Percentiles rank a stretch among this genome's conserved stretches.
Conservation (phyloP, 2,113 vertebrate genomes). For the Erythrocercus mccallii region DNA sequence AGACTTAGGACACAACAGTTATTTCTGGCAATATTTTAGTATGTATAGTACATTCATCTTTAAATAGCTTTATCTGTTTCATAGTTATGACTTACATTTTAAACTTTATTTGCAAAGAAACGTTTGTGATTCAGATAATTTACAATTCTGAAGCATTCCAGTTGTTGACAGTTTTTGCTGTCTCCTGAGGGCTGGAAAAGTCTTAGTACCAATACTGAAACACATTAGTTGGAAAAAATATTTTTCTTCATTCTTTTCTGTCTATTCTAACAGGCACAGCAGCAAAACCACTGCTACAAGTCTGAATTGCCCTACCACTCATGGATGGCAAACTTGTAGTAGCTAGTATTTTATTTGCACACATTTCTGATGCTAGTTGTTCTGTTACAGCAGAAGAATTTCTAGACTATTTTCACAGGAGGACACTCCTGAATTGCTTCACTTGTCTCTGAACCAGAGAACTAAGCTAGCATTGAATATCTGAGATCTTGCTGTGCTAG, state of each 20-base stretch:
- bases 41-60: neutral
- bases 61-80: neutral
- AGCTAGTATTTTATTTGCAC: neutral
- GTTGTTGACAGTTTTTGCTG: neutral
- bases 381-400: neutral
- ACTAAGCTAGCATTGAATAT: neutral
- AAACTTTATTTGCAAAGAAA: slow-evolving; percentile 5
- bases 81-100: neutral
- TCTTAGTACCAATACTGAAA: neutral
- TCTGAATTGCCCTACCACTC: neutral
- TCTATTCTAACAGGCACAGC: neutral
- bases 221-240: neutral
- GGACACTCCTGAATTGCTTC: neutral
- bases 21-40: neutral
- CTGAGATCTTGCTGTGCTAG: neutral
- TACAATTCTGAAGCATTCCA: neutral
- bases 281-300: neutral
- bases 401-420: neutral
- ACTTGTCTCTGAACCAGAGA: neutral
- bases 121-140: neutral
- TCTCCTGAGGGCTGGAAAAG: neutral
- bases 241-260: neutral
- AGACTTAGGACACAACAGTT: neutral
- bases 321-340: neutral
- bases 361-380: neutral